Conservation (phyloP, 1,140 invertebrate species). For the Anastrepha obliqua region DNA sequence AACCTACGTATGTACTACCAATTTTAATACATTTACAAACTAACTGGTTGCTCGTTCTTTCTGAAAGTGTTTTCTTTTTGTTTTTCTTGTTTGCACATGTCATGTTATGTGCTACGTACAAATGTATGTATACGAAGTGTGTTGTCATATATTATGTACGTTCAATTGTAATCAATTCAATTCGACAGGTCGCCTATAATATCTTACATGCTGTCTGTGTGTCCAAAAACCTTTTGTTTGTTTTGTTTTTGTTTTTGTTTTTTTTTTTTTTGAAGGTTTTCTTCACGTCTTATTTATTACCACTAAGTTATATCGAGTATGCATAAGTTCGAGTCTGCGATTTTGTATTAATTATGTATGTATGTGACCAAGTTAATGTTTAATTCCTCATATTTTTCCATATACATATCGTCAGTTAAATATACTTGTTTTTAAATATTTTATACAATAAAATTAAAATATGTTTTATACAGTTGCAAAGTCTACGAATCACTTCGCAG, state of each 20-base stretch:
- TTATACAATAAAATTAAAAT: slow-evolving; percentile 38
- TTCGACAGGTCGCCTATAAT: slow-evolving; percentile 40
- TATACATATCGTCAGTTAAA: slow-evolving; percentile 41
- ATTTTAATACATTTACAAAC: slow-evolving; percentile 53
- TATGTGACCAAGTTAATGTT: slow-evolving; percentile 12
- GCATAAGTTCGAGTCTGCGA: slow-evolving; percentile 49
- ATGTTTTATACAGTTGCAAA: slow-evolving; percentile 24
- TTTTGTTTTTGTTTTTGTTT: not conserved
- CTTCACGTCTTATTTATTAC: slow-evolving; percentile 11
- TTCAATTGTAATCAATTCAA: slow-evolving; percentile 1
- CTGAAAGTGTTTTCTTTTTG: slow-evolving; percentile 33
- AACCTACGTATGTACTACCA: slow-evolving; percentile 42
- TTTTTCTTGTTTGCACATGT: slow-evolving; percentile 21
- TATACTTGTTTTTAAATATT: slow-evolving; percentile 35
- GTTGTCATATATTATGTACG: slow-evolving; percentile 13
- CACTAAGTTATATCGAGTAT: slow-evolving; percentile 45
- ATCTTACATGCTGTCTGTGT: slow-evolving; percentile 49
- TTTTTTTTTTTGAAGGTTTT: not conserved
- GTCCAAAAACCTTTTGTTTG: not conserved
- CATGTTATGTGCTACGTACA: not conserved
- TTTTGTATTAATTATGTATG: slow-evolving; percentile 41
- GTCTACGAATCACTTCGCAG: slow-evolving; percentile 24
- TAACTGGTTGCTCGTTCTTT: slow-evolving; percentile 53
- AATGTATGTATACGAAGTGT: not conserved
- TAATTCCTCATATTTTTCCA: not conserved